Conservation (phyloP, 2,888 invertebrate species). For the Melikaiella ostensackeni region DNA sequence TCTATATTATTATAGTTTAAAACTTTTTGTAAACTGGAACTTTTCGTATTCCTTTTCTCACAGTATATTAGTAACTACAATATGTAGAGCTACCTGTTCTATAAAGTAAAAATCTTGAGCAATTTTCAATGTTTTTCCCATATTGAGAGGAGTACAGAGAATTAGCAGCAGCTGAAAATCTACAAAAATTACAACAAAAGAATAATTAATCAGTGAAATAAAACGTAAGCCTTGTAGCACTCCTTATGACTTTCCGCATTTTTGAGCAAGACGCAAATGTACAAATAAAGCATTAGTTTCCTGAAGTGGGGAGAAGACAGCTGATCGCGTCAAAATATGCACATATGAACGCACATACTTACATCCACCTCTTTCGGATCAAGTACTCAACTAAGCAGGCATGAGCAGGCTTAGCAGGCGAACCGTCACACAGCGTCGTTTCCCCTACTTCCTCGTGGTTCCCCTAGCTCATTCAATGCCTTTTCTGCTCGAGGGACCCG, state of each 20-base stretch:
- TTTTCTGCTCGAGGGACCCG: slow-evolving; percentile 13
- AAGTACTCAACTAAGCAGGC: slow-evolving; percentile 24
- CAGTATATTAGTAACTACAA: no score
- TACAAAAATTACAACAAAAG: neutral
- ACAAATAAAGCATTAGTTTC: neutral
- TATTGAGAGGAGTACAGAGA: neutral
- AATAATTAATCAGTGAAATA: neutral
- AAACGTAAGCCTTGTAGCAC: neutral
- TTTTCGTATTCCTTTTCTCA: no score
- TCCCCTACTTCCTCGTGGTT: slow-evolving; percentile 12
- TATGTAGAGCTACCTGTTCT: no score
- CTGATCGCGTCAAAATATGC: slow-evolving; percentile 7
- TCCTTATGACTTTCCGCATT: neutral
- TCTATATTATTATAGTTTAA: no score
- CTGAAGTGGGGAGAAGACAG: neutral
- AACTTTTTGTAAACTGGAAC: neutral
- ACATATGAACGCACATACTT: slow-evolving; percentile 1
- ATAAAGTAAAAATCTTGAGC: no score
- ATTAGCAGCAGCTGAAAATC: no score
- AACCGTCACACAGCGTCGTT: slow-evolving; percentile 10
- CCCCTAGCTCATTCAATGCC: slow-evolving; percentile 10
- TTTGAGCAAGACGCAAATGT: neutral
- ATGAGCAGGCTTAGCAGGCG: neutral
- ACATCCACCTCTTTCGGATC: slow-evolving; percentile 20
- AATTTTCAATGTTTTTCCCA: neutral